These are phyloP conservation scores for Psittacula derbiana DNA, from an alignment of 2,797 vertebrate genomes.

Conservation along the genomic window DNA sequence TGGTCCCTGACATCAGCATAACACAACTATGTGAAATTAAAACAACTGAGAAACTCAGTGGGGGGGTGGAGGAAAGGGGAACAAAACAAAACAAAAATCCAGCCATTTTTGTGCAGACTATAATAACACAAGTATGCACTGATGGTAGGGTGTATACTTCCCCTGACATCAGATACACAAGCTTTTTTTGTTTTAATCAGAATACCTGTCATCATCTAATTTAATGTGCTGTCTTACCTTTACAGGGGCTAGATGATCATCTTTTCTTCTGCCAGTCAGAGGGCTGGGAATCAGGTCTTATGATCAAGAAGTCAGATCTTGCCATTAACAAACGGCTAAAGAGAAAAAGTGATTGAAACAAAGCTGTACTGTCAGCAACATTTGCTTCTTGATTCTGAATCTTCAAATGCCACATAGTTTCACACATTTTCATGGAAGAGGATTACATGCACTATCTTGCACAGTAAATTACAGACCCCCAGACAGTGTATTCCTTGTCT, in stretches of 20 bases:
- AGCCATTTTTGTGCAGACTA: not conserved
- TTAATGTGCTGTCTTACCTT: not conserved
- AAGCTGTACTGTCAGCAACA: not conserved
- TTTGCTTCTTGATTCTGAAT: not conserved
- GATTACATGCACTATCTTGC: not conserved
- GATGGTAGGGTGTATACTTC: not conserved
- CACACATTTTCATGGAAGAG: not conserved
- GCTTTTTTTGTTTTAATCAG: not conserved
- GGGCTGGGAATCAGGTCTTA: not conserved
- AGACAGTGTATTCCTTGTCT: not conserved
- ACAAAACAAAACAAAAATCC: not conserved
- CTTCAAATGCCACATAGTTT: not conserved
- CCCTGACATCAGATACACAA: not conserved
- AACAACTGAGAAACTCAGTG: not conserved
- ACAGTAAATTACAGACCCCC: not conserved
- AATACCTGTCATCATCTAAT: not conserved
- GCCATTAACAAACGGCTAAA: not conserved
- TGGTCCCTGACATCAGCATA: not conserved
- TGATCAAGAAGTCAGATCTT: not conserved
- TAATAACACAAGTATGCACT: not conserved
- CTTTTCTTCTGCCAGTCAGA: not conserved
- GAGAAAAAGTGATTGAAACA: not conserved
- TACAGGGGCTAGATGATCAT: not conserved
- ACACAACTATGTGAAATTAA: not conserved
- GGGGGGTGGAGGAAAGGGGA: not conserved